Evolutionary conservation across 2,888 invertebrate species (phyloP), one percentile per base, ranked within the genome.

Genomic region (Caenorhabditis sp.): DNA sequence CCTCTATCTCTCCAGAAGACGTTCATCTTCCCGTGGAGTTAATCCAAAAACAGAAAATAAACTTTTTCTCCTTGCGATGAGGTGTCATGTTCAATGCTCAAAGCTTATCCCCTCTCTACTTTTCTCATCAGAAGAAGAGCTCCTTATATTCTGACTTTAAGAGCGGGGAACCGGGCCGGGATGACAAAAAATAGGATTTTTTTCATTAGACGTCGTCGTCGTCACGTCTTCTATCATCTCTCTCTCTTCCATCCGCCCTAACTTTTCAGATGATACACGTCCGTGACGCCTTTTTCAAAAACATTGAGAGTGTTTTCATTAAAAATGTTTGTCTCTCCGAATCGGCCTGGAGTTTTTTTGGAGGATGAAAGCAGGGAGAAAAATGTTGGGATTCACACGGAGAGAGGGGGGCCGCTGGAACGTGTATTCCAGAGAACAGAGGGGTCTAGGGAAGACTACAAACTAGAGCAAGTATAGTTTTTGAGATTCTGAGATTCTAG

Each of bases 251-350:
- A n/a, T n/a, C n/a, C n/a, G n/a, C 12, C 28, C 51, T 68, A 38
- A 54, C 59, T 59, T 59, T 59, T 35, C 31, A 1, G 2, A n/a
- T 16, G 58, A 51, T 4, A 51, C 8, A 24, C 51, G 22, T 16
- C 4, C 24, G 12, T n/a, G 59, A 59, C 56, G 28, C 28, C n/a
- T n/a, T n/a, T n/a, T n/a, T n/a, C n/a, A n/a, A 35, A 59, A 35
- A 59, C 59, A 58, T 58, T 58, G 10, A 2, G 61, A 58, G 58
- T 75, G 66, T 59, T 59, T 59, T 59, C 59, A 51, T 28, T 35
- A 51, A 68, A 51, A 68, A 68, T 49, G 66, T 63, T 47, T 63
- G 41, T 41, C 41, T 31, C 24, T 41, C 22, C 10, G 5, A 35
- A 6, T 35, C 38, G 2, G 2, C 2, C 38, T 10, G 12, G 12